Conservation (phyloP, 2,888 invertebrate species). For the Lepidonotus clava region DNA sequence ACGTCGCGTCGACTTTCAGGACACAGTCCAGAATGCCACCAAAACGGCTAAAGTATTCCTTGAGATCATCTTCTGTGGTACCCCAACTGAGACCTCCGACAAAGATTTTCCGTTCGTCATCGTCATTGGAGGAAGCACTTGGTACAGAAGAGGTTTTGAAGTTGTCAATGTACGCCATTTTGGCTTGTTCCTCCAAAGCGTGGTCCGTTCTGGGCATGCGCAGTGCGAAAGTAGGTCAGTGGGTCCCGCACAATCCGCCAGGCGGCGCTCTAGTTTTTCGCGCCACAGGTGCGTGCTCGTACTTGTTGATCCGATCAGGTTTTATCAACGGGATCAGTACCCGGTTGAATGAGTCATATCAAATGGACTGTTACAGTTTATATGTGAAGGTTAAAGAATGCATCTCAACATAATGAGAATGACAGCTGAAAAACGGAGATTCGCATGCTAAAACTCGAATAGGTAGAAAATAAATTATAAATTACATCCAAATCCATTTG, state of each 20-base stretch:
- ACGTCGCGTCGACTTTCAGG: slow-evolving; percentile 97
- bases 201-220: not conserved
- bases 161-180: slow-evolving; percentile 49
- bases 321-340: no score
- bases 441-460: no score
- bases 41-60: slow-evolving; percentile 95
- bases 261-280: not conserved
- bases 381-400: no score
- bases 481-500: no score
- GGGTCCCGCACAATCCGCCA: not conserved
- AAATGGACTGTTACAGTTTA: no score
- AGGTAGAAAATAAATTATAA: no score
- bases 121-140: slow-evolving; percentile 39
- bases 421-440: no score
- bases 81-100: slow-evolving; percentile 99
- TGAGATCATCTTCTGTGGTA: slow-evolving; percentile 97
- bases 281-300: no score
- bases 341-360: no score
- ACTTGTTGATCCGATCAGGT: no score
- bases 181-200: no score
- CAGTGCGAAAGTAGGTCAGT: not conserved
- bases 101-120: slow-evolving; percentile 90
- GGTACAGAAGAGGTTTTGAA: not conserved
- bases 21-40: slow-evolving; percentile 97
- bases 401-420: no score